Base-by-base conservation (phyloP, 2,888 invertebrate species). In the Thalpophila matura region DNA sequence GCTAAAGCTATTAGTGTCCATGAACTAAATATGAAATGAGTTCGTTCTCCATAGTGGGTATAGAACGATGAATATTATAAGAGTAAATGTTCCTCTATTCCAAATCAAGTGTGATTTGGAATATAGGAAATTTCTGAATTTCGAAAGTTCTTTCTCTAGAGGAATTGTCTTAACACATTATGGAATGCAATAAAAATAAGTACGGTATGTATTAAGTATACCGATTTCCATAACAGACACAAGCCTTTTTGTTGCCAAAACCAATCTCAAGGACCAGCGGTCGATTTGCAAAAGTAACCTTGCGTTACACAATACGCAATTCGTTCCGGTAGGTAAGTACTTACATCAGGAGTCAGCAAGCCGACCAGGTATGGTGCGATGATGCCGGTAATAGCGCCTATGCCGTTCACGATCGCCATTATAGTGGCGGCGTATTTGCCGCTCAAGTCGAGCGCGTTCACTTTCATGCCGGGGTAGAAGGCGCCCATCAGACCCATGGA, bases 401-500 rank as follows among this genome's bases (percentile, higher is more conserved):
- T 96, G 0, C 97, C 97, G 79, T 96, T 96, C 7, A 96, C 96
- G 26, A 96, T 96, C 3, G 96, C 96, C 96, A 96, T 97, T 63
- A 96, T 90, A 0, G 96, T 96, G 3, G 96, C 96, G 0, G 96
- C 96, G 83, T 96, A 96, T 86, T 96, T 96, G 49, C 96, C 95
- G 87, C 96, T 96, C 74, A 97, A 91, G 86, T 97, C 96, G 56
- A 97, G 88, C 0, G 96, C 96, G 86, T 96, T 97, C 26, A 97
- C 96, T 88, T 96, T 97, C 96, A 97, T 96, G 59, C 96, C 96
- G 0, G 96, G 96, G 87, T 96, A 96, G 91, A 96, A 97, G 33
- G 96, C 96, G 0, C 97, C 97, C 96, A 97, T 97, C 5, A 96
- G 89, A 9, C 96, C 96, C 96, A 97, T 97, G 50, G 96, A 96